These are phyloP conservation scores for Zaprionus bogoriensis DNA, from an alignment of 2,888 invertebrate genomes.

Conservation along the genomic window DNA sequence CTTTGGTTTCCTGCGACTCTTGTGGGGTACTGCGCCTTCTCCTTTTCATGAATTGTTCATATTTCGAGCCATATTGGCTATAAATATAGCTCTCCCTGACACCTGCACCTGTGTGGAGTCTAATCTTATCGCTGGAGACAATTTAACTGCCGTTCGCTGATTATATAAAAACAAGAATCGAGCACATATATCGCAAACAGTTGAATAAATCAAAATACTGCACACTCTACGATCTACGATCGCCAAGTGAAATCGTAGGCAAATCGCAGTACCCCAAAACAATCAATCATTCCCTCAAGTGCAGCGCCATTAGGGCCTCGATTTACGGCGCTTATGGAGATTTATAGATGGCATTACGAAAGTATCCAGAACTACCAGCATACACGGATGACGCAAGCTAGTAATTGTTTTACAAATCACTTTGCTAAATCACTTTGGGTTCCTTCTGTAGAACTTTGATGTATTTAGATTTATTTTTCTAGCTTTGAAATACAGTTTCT, in stretches of 20 bases:
- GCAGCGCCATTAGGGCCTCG: constrained; percentile 35
- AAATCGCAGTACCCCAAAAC: constrained; percentile 11
- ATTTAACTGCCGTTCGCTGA: neutral
- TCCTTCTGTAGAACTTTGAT: no score
- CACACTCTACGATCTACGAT: constrained; percentile 8
- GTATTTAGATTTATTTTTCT: no score
- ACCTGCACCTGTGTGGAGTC: neutral
- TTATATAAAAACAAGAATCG: constrained; percentile 13
- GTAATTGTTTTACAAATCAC: constrained; percentile 15
- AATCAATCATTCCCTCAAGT: constrained; percentile 58
- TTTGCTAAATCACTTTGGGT: neutral
- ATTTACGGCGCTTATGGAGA: constrained; percentile 43
- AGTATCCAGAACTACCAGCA: neutral
- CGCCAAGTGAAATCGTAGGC: constrained; percentile 18
- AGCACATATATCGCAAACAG: constrained; percentile 13
- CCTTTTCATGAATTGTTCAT: constrained; percentile 21
- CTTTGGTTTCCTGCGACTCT: constrained; percentile 32
- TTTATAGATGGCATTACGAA: constrained; percentile 19
- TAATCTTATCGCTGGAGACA: constrained; percentile 49
- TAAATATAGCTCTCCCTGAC: constrained; percentile 25
- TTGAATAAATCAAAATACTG: constrained; percentile 46
- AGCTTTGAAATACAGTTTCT: no score
- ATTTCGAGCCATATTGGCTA: constrained; percentile 31
- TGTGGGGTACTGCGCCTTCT: neutral
- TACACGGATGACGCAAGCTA: neutral